A percentile compares a stretch with the other conserved stretches of the same genome.
phyloP scores from a whole-genome alignment of 2,888 invertebrate species.

The Morpho achilles region DNA sequence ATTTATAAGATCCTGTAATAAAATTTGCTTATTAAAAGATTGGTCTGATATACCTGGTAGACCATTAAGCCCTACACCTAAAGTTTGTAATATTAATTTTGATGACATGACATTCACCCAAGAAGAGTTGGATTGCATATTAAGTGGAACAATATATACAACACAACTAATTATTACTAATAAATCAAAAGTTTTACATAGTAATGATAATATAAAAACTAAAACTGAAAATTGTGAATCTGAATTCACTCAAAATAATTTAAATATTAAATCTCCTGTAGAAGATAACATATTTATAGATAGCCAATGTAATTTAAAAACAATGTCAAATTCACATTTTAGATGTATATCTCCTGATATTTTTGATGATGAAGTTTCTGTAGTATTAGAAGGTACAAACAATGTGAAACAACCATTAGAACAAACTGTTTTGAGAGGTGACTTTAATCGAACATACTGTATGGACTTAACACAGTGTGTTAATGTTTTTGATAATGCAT shows the following conservation, averaged over 20 bases:
- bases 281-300: background rate
- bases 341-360: constrained; percentile 68
- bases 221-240: background rate
- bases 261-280: constrained; percentile 1
- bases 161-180: constrained; percentile 42
- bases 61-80: constrained; percentile 71
- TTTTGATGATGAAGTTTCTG: constrained; percentile 63
- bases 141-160: constrained; percentile 52
- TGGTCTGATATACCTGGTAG: constrained; percentile 82
- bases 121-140: constrained; percentile 53
- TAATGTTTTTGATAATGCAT: constrained; percentile 25
- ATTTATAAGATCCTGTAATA: constrained; percentile 55
- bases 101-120: constrained; percentile 53
- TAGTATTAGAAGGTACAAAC: constrained; percentile 30
- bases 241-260: background rate
- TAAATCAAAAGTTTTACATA: constrained; percentile 3
- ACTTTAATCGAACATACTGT: constrained; percentile 11
- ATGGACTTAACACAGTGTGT: constrained; percentile 55
- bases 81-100: constrained; percentile 40
- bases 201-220: too few relatives aligned
- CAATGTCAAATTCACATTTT: background rate
- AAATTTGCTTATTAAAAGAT: constrained; percentile 73
- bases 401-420: constrained; percentile 23
- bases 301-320: background rate
- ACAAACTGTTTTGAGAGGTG: constrained; percentile 12